Evolutionary conservation across 2,797 vertebrate species (phyloP).

Genomic region (Adrianichthys oophorus): DNA sequence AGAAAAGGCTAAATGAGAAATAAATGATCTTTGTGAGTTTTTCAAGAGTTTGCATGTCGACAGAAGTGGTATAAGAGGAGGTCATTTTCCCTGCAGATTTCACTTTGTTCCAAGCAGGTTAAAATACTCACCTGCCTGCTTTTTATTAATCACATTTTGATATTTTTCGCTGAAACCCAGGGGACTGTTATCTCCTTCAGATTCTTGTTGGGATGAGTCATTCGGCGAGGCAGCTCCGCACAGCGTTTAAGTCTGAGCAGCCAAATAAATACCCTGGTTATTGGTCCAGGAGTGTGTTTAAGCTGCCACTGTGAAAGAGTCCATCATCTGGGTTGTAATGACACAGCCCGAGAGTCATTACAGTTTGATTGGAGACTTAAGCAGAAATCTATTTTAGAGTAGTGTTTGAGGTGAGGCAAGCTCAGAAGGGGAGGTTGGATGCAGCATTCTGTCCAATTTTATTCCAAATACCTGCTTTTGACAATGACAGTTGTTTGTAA

Average conservation of each 20-base stretch:
- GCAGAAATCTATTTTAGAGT: constrained; percentile 65
- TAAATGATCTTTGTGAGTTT: constrained; percentile 20
- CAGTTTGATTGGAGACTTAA: constrained; percentile 64
- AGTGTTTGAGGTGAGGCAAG: constrained; percentile 42
- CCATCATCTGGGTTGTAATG: constrained; percentile 68
- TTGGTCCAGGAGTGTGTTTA: constrained; percentile 57
- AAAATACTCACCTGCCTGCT: constrained; percentile 20
- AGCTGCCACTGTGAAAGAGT: constrained; percentile 49
- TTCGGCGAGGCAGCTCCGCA: constrained; percentile 4
- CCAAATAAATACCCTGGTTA: constrained; percentile 62
- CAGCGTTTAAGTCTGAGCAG: constrained; percentile 36
- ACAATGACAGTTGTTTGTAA: constrained; percentile 15
- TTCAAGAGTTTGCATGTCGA: constrained; percentile 13
- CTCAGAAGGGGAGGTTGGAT: constrained; percentile 23
- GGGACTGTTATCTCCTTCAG: constrained; percentile 26
- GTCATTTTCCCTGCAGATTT: neutral
- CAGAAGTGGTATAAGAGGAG: constrained; percentile 13
- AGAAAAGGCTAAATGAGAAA: constrained; percentile 3
- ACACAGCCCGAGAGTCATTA: constrained; percentile 61
- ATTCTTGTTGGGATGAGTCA: constrained; percentile 20
- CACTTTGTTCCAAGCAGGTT: constrained; percentile 3
- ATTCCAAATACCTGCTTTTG: constrained; percentile 19
- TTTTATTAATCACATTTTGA: constrained; percentile 41
- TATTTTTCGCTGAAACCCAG: constrained; percentile 29
- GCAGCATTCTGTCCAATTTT: constrained; percentile 31